Conservation (phyloP, 2,797 vertebrate genomes). For the Aldrovandia affinis region DNA sequence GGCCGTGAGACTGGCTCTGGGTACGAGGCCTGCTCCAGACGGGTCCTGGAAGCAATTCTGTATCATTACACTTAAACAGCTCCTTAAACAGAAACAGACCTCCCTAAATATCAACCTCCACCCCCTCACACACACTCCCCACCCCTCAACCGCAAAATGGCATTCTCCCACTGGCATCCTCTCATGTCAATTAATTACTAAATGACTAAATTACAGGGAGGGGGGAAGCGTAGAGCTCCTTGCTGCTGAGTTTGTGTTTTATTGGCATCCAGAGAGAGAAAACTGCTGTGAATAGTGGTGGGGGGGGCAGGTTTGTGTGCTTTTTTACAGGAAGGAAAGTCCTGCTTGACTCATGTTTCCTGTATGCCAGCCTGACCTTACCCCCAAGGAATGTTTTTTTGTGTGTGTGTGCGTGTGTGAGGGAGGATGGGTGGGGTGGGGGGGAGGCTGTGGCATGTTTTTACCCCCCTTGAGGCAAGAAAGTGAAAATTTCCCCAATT, state of each 20-base stretch:
- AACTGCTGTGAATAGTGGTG: not conserved
- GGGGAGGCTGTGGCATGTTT: too few relatives aligned
- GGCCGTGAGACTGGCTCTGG: too few relatives aligned
- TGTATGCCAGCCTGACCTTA: not conserved
- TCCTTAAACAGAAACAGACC: not conserved
- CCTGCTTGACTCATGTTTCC: not conserved
- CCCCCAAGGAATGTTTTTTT: not conserved
- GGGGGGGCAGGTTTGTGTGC: not conserved
- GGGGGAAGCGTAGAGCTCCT: not conserved
- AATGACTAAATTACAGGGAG: not conserved
- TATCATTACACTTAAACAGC: not conserved
- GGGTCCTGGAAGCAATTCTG: not conserved
- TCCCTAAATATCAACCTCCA: not conserved
- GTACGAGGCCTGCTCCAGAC: not conserved
- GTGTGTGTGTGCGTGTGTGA: too few relatives aligned
- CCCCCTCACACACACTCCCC: not conserved
- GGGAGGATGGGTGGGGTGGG: too few relatives aligned
- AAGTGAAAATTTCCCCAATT: conserved; percentile 15
- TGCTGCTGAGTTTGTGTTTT: not conserved
- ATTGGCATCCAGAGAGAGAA: not conserved
- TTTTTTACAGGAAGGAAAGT: conserved; percentile 8
- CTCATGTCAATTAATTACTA: not conserved
- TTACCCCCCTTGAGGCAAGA: not conserved
- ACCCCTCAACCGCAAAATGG: not conserved
- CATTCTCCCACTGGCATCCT: not conserved